These are phyloP conservation scores for Tubiluchus corallicola DNA, from an alignment of 2,888 invertebrate genomes.

Conservation along the genomic window DNA sequence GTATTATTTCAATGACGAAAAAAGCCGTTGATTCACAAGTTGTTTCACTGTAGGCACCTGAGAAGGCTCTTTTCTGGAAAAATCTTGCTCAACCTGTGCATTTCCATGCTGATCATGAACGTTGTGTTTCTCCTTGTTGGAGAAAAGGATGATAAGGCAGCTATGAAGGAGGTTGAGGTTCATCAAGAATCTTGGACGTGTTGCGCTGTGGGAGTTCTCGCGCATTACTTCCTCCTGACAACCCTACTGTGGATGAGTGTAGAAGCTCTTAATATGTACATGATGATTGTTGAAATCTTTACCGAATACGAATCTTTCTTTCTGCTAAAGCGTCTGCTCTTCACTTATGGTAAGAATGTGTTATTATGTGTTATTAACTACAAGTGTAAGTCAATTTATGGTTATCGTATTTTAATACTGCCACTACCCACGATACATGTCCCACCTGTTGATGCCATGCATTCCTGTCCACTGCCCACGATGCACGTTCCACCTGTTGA, in stretches of 20 bases:
- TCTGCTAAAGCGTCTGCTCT: constrained; percentile 30
- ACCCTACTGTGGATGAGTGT: constrained; percentile 33
- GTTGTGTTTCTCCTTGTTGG: constrained; percentile 31
- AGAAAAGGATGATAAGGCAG: too few species aligned
- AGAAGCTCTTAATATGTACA: constrained; percentile 35
- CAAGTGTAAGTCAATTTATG: too few species aligned
- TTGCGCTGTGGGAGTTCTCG: constrained; percentile 24
- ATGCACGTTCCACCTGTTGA: too few species aligned
- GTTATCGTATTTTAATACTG: too few species aligned
- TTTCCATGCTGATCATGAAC: constrained; percentile 33
- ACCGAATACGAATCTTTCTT: constrained; percentile 32
- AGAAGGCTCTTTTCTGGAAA: constrained; percentile 33
- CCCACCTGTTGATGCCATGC: too few species aligned
- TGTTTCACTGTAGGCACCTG: constrained; percentile 27
- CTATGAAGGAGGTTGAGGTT: too few species aligned
- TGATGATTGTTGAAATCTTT: constrained; percentile 34
- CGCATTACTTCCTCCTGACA: constrained; percentile 33
- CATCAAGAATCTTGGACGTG: too few species aligned
- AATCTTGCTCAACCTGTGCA: constrained; percentile 32
- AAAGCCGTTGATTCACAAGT: too few species aligned
- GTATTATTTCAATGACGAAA: too few species aligned
- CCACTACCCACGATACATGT: too few species aligned
- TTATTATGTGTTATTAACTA: too few species aligned
- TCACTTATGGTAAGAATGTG: constrained; percentile 36
- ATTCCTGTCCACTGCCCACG: too few species aligned